Base-by-base conservation (phyloP, 2,113 vertebrate species). In the Heterocephalus glaber region DNA sequence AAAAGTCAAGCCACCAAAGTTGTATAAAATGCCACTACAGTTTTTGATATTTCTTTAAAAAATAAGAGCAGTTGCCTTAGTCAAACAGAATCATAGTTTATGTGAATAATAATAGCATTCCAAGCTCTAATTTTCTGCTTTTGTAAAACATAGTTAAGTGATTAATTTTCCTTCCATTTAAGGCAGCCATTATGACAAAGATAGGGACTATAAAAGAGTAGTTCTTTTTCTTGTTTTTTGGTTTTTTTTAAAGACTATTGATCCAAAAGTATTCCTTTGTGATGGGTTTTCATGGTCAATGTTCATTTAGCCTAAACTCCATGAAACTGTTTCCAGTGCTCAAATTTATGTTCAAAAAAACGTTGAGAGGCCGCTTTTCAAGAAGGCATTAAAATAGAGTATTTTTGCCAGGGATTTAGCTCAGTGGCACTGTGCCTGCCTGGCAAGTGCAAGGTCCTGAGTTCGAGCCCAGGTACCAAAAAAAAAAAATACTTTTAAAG, bases 251-350 rank as follows among this genome's bases (percentile, higher is more conserved):
- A n/a, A n/a, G n/a, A 97, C 89, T 97, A 96, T 74, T 89, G 93
- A 98, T 98, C 95, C 96, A 96, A 58, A 30, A 91, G 95, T 41
- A 91, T 96, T 97, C 11, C 0, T 81, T 81, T 94, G 87, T 24
- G 22, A 96, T 82, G 47, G 93, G 97, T 96, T 96, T 97, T 58
- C 87, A 97, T 61, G 89, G 97, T 95, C 35, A 84, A 96, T 95
- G 95, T 97, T 98, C 97, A 90, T 96, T 98, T 96, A 96, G 96
- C 95, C 96, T 97, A 97, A 97, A 97, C 82, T 95, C 98, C 97
- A 97, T 7, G 97, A 97, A 98, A 97, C 96, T 98, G 98, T 97
- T 99, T 99, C 99, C 99, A 99, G 99, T 99, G 99, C 99, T 99
- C 99, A 98, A 98, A 99, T 99, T 98, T 97, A 95, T 13, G 93